Percentiles rank a stretch among this genome's conserved stretches.
phyloP scores from a whole-genome alignment of 2,888 invertebrate genomes.

The Gisinianus flammeolus region DNA sequence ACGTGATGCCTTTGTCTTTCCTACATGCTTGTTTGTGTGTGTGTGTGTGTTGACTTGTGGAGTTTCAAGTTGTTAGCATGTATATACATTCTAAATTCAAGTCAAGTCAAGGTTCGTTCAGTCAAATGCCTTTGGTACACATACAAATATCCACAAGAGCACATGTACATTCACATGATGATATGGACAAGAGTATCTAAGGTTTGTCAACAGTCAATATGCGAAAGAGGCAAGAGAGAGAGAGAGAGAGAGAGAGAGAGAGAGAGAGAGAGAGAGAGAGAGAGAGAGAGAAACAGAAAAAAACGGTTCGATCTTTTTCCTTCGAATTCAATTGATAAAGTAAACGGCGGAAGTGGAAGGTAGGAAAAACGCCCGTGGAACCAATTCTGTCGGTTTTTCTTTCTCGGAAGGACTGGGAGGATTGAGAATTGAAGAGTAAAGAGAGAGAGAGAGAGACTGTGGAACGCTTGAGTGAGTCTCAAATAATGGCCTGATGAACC shows the following conservation, averaged over 20 bases:
- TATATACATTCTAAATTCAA: too few species aligned
- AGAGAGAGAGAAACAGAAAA: background rate
- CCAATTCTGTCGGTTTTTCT: conserved; percentile 38
- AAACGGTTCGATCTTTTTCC: conserved; percentile 15
- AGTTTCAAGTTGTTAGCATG: background rate
- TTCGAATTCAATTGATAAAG: conserved; percentile 36
- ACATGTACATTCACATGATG: too few species aligned
- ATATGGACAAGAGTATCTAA: too few species aligned
- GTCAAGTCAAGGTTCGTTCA: background rate
- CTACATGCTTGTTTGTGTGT: background rate
- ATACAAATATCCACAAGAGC: too few species aligned
- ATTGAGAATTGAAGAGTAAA: too few species aligned
- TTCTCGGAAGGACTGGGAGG: conserved; percentile 30
- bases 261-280: background rate
- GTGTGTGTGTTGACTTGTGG: background rate
- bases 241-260: background rate
- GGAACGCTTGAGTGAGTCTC: conserved; percentile 32
- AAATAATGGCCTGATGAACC: conserved; percentile 41
- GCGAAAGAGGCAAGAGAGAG: background rate
- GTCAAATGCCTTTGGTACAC: too few species aligned
- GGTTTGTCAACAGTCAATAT: background rate
- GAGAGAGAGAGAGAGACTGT: conserved; percentile 6
- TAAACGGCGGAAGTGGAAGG: conserved; percentile 38
- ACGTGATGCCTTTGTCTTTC: conserved; percentile 9
- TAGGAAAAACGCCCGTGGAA: conserved; percentile 37